Evolutionary conservation across 2,797 vertebrate species (phyloP), one percentile per base, ranked within the genome.

Genomic region (Sorex maritimensis): DNA sequence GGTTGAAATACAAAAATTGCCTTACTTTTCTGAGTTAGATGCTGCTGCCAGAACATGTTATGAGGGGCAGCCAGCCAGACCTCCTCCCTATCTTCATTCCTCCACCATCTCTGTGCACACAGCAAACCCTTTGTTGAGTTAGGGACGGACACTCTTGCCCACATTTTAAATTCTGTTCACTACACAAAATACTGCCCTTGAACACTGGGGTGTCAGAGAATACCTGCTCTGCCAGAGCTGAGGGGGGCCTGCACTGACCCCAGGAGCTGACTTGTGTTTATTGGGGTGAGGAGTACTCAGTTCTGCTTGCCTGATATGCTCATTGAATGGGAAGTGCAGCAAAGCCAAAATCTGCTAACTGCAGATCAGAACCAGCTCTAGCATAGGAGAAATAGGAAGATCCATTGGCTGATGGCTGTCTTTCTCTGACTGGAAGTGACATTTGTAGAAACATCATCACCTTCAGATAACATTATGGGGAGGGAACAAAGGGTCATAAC

Each of bases 71-170:
- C 46, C 0, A 67, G 67, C 14, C 21, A 1, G 2, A 9, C 8
- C 2, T 1, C n/a, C 49, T 1, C 0, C 1, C 11, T 13, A 10
- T 4, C 28, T 15, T 11, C 28, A 1, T 74, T 24, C 26, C 23
- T 90, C 9, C 26, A 10, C n/a, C 19, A 21, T 11, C 11, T 81
- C 30, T n/a, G 17, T 10, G 30, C 19, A 13, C 3, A 26, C 5
- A 34, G 86, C 74, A 34, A 30, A 79, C 26, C 4, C 9, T 30
- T n/a, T 26, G 14, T 9, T 34, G 23, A 15, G 23, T 73, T 19
- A 7, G 1, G 11, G 5, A 17, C 0, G 12, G 46, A 44, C 6
- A 46, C 23, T 46, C 28, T 6, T 2, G 13, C 15, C 41, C 44
- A 24, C 46, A 5, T 2, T 19, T 28, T 24, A 6, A 12, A 17